phyloP scores from a whole-genome alignment of 2,888 invertebrate genomes.

The Ernsta delagoae region DNA sequence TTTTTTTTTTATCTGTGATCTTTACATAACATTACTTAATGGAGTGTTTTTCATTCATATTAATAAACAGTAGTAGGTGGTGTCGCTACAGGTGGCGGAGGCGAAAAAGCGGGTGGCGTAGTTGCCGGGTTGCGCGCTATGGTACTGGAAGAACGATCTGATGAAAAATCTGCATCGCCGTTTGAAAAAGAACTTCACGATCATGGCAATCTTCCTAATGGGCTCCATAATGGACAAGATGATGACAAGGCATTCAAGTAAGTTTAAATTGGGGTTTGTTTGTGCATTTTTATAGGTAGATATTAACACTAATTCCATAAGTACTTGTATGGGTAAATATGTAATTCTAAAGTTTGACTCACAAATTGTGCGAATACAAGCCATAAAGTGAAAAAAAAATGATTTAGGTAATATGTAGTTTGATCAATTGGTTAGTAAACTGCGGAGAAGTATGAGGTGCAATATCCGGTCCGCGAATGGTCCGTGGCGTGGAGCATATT shows the following conservation, averaged over 20 bases:
- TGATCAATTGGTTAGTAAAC: not conserved
- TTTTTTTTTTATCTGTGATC: too few species aligned
- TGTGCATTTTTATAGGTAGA: too few species aligned
- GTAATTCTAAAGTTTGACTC: too few species aligned
- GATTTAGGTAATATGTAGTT: not conserved
- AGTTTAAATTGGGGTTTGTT: constrained; percentile 48
- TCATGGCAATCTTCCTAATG: constrained; percentile 82
- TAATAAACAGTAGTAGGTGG: constrained; percentile 61
- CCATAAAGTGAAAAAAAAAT: too few species aligned
- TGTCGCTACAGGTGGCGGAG: constrained; percentile 63
- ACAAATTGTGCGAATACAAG: not conserved
- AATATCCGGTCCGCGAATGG: constrained; percentile 17
- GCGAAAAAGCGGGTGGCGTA: constrained; percentile 73
- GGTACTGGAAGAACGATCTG: constrained; percentile 75
- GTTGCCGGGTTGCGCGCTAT: constrained; percentile 76
- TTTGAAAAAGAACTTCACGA: constrained; percentile 80
- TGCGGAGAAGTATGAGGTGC: not conserved
- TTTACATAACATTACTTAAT: too few species aligned
- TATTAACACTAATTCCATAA: too few species aligned
- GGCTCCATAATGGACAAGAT: constrained; percentile 87
- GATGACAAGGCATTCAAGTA: constrained; percentile 96
- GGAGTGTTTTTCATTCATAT: not conserved
- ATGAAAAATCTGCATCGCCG: constrained; percentile 76
- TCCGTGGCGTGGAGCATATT: not conserved
- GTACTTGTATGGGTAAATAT: too few species aligned